phyloP scores from a whole-genome alignment of 2,113 vertebrate genomes.

The Aldabrachelys gigantea region DNA sequence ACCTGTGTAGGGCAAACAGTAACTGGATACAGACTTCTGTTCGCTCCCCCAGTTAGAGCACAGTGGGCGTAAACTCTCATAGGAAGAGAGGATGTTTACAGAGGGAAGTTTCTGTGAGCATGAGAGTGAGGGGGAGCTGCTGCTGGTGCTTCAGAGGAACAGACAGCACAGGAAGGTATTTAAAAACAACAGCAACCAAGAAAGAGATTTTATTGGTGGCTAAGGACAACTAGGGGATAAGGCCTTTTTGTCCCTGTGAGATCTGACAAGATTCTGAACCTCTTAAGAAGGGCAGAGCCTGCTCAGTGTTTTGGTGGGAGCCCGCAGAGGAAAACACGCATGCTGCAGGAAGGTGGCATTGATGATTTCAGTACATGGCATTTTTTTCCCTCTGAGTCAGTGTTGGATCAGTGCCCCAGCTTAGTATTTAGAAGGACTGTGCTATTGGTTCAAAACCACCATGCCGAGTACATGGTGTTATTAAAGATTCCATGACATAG shows the following conservation, averaged over 20 bases:
- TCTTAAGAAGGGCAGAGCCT: not conserved
- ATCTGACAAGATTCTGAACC: not conserved
- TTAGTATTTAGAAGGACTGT: not conserved
- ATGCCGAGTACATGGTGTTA: not conserved
- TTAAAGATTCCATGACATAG: not conserved
- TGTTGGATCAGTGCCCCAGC: not conserved
- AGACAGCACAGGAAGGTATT: not conserved
- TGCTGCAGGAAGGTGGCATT: rapidly evolving
- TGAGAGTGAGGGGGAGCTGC: not conserved
- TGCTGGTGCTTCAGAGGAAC: not conserved
- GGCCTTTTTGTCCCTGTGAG: not conserved
- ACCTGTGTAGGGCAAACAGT: not conserved
- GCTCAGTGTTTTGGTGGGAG: not conserved
- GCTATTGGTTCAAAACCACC: not conserved
- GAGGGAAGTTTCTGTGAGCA: not conserved
- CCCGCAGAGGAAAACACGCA: conserved; percentile 1
- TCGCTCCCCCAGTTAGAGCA: not conserved
- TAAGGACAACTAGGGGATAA: not conserved
- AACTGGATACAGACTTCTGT: not conserved
- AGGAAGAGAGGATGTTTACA: not conserved
- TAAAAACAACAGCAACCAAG: not conserved
- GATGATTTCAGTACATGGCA: not conserved
- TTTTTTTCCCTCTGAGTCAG: not conserved
- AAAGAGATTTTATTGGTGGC: not conserved
- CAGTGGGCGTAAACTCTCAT: not conserved